phyloP scores from a whole-genome alignment of 2,888 invertebrate genomes.

The Cetonia aurata region DNA sequence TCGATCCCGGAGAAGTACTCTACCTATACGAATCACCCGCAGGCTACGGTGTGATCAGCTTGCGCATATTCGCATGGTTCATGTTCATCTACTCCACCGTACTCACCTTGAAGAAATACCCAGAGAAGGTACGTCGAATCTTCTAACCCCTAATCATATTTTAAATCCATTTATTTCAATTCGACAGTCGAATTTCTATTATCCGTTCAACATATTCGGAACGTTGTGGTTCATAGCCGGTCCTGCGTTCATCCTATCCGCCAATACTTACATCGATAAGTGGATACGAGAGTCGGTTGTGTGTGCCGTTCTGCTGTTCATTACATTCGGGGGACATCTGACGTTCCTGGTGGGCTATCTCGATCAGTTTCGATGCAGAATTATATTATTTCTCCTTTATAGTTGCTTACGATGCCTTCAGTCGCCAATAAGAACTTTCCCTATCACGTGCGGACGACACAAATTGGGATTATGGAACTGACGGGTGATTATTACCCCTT shows the following conservation, averaged over 20 bases:
- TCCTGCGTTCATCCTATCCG: slow-evolving; percentile 82
- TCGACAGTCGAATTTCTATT: slow-evolving; percentile 78
- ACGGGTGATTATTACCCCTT: slow-evolving; percentile 53
- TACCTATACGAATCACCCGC: slow-evolving; percentile 93
- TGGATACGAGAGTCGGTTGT: slow-evolving; percentile 85
- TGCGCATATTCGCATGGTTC: slow-evolving; percentile 84
- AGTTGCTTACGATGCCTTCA: slow-evolving; percentile 86
- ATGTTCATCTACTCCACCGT: slow-evolving; percentile 79
- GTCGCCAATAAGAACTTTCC: slow-evolving; percentile 92
- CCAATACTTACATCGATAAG: slow-evolving; percentile 83
- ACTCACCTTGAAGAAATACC: slow-evolving; percentile 86
- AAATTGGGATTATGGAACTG: slow-evolving; percentile 79
- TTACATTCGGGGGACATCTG: slow-evolving; percentile 74
- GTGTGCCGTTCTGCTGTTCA: slow-evolving; percentile 73
- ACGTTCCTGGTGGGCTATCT: slow-evolving; percentile 73
- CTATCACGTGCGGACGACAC: slow-evolving; percentile 89
- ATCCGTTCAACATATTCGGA: slow-evolving; percentile 84
- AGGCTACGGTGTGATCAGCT: slow-evolving; percentile 83
- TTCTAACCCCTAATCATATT: background rate
- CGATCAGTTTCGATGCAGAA: background rate
- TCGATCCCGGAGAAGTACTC: slow-evolving; percentile 91
- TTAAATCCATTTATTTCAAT: background rate
- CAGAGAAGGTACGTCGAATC: slow-evolving; percentile 75
- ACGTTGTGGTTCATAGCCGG: slow-evolving; percentile 90
- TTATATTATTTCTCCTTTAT: slow-evolving; percentile 45